phyloP scores from a whole-genome alignment of 2,888 invertebrate species.

The Antheraea yamamai region DNA sequence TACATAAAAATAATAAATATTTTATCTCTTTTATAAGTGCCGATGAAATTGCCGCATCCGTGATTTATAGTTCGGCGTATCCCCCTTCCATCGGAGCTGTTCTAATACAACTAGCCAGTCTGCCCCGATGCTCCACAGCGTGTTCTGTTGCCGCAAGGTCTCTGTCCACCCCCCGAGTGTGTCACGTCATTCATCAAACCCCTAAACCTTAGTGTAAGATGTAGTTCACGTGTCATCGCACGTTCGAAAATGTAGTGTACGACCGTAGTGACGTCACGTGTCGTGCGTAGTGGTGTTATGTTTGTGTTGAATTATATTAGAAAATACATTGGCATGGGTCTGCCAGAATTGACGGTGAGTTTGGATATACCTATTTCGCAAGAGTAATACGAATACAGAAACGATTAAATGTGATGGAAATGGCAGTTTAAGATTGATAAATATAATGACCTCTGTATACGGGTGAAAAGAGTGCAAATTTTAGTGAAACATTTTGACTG shows the following conservation, averaged over 20 bases:
- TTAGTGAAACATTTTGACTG: too few species aligned
- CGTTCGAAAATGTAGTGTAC: conserved; percentile 38
- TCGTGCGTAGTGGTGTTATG: conserved; percentile 58
- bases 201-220: conserved; percentile 24
- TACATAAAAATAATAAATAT: not conserved
- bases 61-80: conserved; percentile 27
- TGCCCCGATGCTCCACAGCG: conserved; percentile 71
- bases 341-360: conserved; percentile 77
- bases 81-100: conserved; percentile 28
- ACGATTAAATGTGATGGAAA: too few species aligned
- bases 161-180: conserved; percentile 29
- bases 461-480: too few species aligned
- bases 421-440: too few species aligned
- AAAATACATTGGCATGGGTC: conserved; percentile 68
- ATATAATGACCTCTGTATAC: too few species aligned
- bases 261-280: conserved; percentile 35
- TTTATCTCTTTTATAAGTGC: not conserved
- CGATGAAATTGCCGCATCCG: conserved; percentile 45
- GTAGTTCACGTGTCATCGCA: conserved; percentile 18
- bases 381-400: too few species aligned
- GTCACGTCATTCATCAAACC: conserved; percentile 20
- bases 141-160: conserved; percentile 79
- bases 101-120: conserved; percentile 50
- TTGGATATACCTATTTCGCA: not conserved
- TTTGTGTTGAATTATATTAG: conserved; percentile 69